A percentile compares a stretch with the other conserved stretches of the same genome.
Evolutionary conservation across 2,888 invertebrate genomes (phyloP).

Genomic region (Pedicia rivosa): DNA sequence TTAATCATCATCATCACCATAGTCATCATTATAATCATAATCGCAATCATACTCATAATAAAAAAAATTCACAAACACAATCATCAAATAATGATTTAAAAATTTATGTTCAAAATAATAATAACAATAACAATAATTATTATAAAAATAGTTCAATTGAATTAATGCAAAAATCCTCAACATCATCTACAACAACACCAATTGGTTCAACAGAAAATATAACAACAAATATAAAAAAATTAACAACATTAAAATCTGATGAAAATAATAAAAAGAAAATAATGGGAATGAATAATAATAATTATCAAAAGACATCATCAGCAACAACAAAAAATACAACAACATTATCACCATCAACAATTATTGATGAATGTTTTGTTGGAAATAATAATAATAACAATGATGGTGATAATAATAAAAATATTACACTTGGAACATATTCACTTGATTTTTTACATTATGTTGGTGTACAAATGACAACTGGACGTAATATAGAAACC

Average conservation of each 20-base stretch:
- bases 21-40: no score
- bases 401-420: constrained; percentile 8
- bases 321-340: constrained; percentile 9
- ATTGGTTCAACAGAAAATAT: constrained; percentile 2
- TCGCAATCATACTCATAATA: no score
- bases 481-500: constrained; percentile 12
- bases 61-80: no score
- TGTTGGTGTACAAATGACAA: constrained; percentile 20
- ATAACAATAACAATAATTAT: constrained; percentile 4
- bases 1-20: no score
- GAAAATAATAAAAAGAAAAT: not conserved
- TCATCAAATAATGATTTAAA: no score
- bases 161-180: constrained; percentile 1
- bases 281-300: constrained; percentile 3
- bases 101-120: constrained; percentile 3
- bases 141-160: constrained; percentile 4
- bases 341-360: constrained; percentile 11
- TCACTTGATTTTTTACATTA: constrained; percentile 21
- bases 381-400: not conserved
- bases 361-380: no score
- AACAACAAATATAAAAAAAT: not conserved
- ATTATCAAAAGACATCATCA: constrained; percentile 2
- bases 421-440: constrained; percentile 17
- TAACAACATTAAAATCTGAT: not conserved
- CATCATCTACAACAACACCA: constrained; percentile 1